Conservation (phyloP, 2,797 vertebrate genomes). For the Clarias pachynema region DNA sequence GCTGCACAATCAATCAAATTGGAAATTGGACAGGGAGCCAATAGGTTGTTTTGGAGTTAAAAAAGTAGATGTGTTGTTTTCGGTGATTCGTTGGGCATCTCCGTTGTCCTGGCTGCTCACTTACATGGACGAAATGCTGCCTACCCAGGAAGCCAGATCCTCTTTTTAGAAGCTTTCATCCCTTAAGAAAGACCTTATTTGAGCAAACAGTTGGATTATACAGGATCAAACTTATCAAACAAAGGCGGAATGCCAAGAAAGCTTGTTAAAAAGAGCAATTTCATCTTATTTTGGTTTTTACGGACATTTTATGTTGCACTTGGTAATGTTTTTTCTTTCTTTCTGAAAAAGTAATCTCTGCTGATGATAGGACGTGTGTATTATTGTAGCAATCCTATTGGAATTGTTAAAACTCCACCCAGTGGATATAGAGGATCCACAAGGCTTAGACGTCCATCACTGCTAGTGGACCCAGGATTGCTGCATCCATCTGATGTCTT, state of each 20-base stretch:
- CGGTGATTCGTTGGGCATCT: constrained; percentile 21
- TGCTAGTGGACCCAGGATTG: background rate
- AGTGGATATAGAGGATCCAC: constrained; percentile 27
- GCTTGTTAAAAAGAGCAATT: background rate
- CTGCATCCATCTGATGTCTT: background rate
- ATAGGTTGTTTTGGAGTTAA: constrained; percentile 48
- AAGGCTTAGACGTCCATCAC: constrained; percentile 12
- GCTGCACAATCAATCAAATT: constrained; percentile 58
- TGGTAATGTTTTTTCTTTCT: constrained; percentile 1
- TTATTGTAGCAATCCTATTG: constrained; percentile 7
- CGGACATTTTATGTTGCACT: background rate
- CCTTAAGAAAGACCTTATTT: background rate
- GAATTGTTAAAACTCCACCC: constrained; percentile 34
- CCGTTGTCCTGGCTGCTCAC: constrained; percentile 37
- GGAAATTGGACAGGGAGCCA: constrained; percentile 68
- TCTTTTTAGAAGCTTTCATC: background rate
- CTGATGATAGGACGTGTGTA: constrained; percentile 10
- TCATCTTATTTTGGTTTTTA: background rate
- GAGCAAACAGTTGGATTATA: constrained; percentile 40
- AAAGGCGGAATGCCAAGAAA: background rate
- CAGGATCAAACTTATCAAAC: background rate
- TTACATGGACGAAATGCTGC: constrained; percentile 20
- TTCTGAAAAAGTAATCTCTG: background rate
- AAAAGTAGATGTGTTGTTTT: constrained; percentile 45
- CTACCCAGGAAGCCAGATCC: constrained; percentile 7